phyloP scores from a whole-genome alignment of 64 coral and sea anemone species.

The Porites australiensis region DNA sequence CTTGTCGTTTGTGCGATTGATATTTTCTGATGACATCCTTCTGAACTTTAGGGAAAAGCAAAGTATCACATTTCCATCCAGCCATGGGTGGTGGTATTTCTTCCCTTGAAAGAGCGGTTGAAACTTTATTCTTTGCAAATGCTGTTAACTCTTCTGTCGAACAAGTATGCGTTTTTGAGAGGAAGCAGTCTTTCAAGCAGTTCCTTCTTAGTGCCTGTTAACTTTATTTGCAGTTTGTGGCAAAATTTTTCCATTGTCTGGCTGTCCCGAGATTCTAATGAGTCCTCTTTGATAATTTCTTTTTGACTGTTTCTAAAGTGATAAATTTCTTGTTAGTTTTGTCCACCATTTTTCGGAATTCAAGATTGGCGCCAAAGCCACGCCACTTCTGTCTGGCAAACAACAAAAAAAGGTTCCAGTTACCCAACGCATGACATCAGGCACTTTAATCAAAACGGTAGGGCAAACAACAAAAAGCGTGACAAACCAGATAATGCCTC shows the following conservation, averaged over 20 bases:
- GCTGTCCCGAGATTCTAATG: constrained; percentile 7
- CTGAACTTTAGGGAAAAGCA: neutral
- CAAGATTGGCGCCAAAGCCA: too few species aligned
- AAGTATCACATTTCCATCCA: constrained; percentile 3
- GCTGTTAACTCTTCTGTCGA: neutral
- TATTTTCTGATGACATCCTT: neutral
- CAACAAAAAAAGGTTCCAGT: too few species aligned
- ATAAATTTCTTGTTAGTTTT: neutral
- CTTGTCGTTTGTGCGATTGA: constrained; percentile 5
- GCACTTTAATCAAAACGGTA: too few species aligned
- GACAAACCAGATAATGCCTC: too few species aligned
- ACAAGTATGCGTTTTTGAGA: constrained; percentile 35
- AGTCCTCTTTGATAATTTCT: neutral
- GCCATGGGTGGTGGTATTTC: neutral
- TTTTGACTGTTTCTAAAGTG: neutral
- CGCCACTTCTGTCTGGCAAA: neutral
- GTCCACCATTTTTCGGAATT: neutral
- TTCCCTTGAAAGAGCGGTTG: neutral
- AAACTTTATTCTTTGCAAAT: neutral
- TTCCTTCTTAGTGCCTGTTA: constrained; percentile 13
- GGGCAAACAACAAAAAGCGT: too few species aligned
- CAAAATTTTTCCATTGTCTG: neutral
- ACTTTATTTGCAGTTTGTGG: constrained; percentile 16
- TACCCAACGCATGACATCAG: too few species aligned
- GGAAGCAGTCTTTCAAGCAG: constrained; percentile 25